Base-by-base conservation (phyloP, 2,113 vertebrate species). In the Pavo muticus region DNA sequence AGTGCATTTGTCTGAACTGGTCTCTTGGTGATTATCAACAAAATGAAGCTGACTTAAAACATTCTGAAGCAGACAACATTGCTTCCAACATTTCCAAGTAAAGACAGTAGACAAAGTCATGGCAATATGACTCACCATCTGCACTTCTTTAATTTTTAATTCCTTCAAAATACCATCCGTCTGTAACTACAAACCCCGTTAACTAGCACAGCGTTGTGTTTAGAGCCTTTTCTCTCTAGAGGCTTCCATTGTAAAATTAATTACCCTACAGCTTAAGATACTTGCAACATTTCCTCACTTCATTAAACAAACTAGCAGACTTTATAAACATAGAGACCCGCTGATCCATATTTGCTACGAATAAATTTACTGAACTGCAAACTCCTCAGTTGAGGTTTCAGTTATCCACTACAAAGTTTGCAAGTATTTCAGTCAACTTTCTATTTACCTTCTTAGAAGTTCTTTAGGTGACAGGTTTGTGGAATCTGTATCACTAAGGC, bases 371-470 rank as follows among this genome's bases (percentile, higher is more conserved):
- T 21, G 29, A 35, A 79, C 42, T 21, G 25, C 42, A 52, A 88
- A 27, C 18, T 71, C 19, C 15, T 50, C 32, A 65, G 68, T 0
- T 32, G 21, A 24, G 14, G 14, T 10, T 87, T 82, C 63, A n/a
- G 3, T 86, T 80, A 63, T 27, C 60, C 32, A 67, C 29, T 37
- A 35, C 20, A 60, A 68, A 37, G 60, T 37, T 7, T 57, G 4
- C 15, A 77, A 67, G 11, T 25, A 24, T 47, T 73, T 52, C 14
- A 50, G 39, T 20, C 67, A 88, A n/a, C 44, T 65, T 64, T 45
- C 20, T 45, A 3, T 88, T 95, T 91, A 99, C 99, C 98, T 98
- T 89, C 94, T 97, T 4, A 99, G 97, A 93, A 99, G 97, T 47
- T 98, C 98, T 54, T 97, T 95, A 2, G 98, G 97, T 0, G 98